Conservation (phyloP, 2,113 vertebrate genomes). For the Tupaia tana region DNA sequence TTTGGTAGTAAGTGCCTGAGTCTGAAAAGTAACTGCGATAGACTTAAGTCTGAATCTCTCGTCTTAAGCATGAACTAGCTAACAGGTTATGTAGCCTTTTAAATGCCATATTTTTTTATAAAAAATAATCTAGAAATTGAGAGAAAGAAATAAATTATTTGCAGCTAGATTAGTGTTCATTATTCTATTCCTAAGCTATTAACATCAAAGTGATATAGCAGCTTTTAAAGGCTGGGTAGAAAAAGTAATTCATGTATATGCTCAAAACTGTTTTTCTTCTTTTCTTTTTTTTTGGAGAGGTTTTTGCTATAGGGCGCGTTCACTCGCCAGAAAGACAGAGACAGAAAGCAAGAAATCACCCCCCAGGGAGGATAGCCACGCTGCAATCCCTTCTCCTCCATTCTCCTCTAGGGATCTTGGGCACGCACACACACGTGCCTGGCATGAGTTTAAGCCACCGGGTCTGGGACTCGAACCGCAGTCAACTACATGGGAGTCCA, state of each 20-base stretch:
- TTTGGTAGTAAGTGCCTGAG: not conserved
- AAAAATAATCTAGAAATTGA: conserved; percentile 51
- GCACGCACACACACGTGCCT: too few relatives aligned
- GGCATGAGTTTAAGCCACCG: too few relatives aligned
- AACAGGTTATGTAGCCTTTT: conserved; percentile 32
- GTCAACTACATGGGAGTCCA: too few relatives aligned
- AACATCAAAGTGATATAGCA: not conserved
- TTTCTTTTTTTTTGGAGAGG: too few relatives aligned
- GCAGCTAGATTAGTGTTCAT: not conserved
- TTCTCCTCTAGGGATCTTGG: too few relatives aligned
- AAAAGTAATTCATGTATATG: conserved; percentile 13
- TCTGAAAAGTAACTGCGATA: not conserved
- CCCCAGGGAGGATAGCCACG: too few relatives aligned
- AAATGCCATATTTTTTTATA: not conserved
- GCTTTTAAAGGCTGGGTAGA: conserved; percentile 39
- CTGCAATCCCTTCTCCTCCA: too few relatives aligned
- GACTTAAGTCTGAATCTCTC: not conserved
- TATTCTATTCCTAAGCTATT: not conserved
- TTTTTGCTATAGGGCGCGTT: too few relatives aligned
- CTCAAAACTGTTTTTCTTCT: conserved; percentile 10
- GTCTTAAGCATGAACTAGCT: conserved; percentile 35
- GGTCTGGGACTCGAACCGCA: too few relatives aligned
- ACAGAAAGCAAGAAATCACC: too few relatives aligned
- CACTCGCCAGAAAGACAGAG: too few relatives aligned
- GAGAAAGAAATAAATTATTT: conserved; percentile 22